These are phyloP conservation scores for Drosophila percnosoma DNA, from an alignment of 2,888 invertebrate genomes.

Conservation along the genomic window DNA sequence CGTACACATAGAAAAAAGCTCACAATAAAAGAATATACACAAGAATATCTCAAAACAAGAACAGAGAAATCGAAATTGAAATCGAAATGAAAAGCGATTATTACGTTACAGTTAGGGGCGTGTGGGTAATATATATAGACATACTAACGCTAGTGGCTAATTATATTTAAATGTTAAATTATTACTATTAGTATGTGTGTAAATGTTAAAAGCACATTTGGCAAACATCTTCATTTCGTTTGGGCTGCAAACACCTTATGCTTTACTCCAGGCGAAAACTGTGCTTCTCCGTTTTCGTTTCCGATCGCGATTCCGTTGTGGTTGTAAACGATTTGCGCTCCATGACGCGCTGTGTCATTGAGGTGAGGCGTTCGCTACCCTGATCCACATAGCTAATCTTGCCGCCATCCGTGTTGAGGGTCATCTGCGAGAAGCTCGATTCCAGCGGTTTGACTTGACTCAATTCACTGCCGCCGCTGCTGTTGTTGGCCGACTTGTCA, in stretches of 20 bases:
- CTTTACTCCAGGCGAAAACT: slow-evolving; percentile 84
- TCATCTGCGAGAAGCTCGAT: slow-evolving; percentile 83
- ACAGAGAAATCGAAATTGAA: slow-evolving; percentile 18
- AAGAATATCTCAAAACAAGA: slow-evolving; percentile 31
- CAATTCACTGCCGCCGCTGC: slow-evolving; percentile 68
- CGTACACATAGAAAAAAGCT: slow-evolving; percentile 38
- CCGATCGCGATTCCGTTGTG: slow-evolving; percentile 84
- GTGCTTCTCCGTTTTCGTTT: slow-evolving; percentile 84
- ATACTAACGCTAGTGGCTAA: slow-evolving; percentile 73
- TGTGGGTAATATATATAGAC: slow-evolving; percentile 50
- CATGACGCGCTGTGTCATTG: slow-evolving; percentile 85
- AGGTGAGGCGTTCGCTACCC: slow-evolving; percentile 83
- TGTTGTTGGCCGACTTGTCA: slow-evolving; percentile 74
- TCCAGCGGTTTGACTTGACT: slow-evolving; percentile 80
- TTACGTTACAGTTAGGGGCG: slow-evolving; percentile 35
- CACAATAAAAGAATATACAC: slow-evolving; percentile 56
- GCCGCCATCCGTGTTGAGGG: slow-evolving; percentile 82
- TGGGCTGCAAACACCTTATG: slow-evolving; percentile 11
- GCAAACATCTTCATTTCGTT: slow-evolving; percentile 67
- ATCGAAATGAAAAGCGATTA: slow-evolving; percentile 36
- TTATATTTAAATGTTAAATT: slow-evolving; percentile 75
- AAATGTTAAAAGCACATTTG: slow-evolving; percentile 84
- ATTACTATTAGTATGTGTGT: slow-evolving; percentile 78
- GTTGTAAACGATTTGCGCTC: slow-evolving; percentile 84
- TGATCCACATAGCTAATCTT: slow-evolving; percentile 83